Evolutionary conservation across 2,113 vertebrate genomes (phyloP).

Genomic region (Condylura cristata): DNA sequence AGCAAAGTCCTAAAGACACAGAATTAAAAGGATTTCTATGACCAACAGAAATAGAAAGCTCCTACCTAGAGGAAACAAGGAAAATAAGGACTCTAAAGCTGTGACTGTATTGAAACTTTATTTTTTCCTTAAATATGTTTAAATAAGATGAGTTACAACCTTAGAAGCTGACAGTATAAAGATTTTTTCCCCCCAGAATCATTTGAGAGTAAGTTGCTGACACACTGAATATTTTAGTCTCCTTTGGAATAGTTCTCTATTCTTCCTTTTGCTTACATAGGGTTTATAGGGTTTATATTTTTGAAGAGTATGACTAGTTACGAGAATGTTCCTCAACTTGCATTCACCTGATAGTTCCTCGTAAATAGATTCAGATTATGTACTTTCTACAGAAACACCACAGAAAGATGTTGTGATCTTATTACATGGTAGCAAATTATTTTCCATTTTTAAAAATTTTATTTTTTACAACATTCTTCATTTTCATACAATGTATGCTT

Average conservation of each 20-base stretch:
- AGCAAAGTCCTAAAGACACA: constrained; percentile 17
- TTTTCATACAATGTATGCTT: too few species aligned
- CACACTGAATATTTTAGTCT: background rate
- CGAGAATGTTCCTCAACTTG: background rate
- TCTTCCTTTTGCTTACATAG: background rate
- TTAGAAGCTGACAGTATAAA: constrained; percentile 19
- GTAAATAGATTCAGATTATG: background rate
- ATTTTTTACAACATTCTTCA: too few species aligned
- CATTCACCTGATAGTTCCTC: background rate
- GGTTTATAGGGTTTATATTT: background rate
- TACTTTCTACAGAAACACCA: background rate
- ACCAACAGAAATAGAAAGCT: constrained; percentile 9
- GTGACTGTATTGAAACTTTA: background rate
- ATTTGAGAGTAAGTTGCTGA: constrained; percentile 41
- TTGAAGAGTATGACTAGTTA: background rate
- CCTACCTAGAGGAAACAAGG: background rate
- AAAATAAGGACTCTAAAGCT: background rate
- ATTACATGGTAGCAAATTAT: background rate
- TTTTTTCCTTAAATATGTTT: background rate
- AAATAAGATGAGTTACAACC: background rate
- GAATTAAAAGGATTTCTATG: constrained; percentile 24
- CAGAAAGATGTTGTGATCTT: background rate
- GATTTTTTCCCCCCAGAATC: background rate
- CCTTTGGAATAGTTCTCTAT: background rate
- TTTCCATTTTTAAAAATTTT: too few species aligned